Percentiles rank a stretch among this genome's conserved stretches.
phyloP scores from a whole-genome alignment of 2,113 vertebrate species.

The Bubo scandiacus region DNA sequence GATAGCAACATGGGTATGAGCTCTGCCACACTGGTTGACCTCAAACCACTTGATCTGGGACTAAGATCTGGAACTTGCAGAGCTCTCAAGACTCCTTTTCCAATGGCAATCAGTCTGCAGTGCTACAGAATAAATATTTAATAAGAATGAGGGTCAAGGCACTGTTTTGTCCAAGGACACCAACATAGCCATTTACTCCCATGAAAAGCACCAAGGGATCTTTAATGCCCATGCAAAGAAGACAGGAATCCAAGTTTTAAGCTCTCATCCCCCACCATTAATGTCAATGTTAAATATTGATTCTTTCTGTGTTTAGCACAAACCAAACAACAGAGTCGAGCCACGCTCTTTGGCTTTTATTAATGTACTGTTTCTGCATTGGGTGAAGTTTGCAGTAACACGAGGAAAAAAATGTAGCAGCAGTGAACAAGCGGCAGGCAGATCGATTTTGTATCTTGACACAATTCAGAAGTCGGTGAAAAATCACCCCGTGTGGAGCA shows the following conservation, averaged over 20 bases:
- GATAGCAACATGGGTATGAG: background rate
- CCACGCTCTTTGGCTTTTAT: constrained; percentile 16
- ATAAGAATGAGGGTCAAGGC: constrained; percentile 21
- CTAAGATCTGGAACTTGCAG: background rate
- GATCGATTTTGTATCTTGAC: constrained; percentile 44
- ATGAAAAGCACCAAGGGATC: constrained; percentile 10
- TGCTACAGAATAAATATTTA: constrained; percentile 29
- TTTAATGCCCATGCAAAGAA: constrained; percentile 43
- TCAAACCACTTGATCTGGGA: background rate
- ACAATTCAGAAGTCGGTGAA: background rate
- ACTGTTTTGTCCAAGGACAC: constrained; percentile 26
- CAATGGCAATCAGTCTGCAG: background rate
- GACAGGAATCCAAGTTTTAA: background rate
- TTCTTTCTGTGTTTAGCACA: constrained; percentile 38
- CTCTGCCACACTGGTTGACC: background rate
- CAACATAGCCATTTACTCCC: background rate
- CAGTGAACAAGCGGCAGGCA: background rate
- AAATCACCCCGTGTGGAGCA: background rate
- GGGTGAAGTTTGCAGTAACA: background rate
- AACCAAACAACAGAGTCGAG: constrained; percentile 7
- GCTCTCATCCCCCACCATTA: constrained; percentile 38
- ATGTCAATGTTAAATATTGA: constrained; percentile 53
- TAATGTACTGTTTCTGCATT: constrained; percentile 27
- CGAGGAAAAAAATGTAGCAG: background rate
- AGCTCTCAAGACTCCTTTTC: background rate